Conservation (phyloP, 2,797 vertebrate species). For the Lagodon rhomboides region DNA sequence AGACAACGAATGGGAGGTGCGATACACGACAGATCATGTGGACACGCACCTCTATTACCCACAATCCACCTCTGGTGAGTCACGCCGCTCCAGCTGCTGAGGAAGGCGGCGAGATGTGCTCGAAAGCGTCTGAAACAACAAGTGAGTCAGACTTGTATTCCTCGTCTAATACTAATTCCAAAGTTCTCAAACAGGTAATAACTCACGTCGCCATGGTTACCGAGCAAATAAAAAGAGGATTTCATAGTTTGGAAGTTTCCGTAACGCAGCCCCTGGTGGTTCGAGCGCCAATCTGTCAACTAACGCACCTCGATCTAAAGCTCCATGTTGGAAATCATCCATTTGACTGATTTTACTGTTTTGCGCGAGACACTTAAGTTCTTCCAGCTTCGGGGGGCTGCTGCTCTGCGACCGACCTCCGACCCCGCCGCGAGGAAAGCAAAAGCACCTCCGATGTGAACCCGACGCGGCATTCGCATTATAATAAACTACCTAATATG, state of each 20-base stretch:
- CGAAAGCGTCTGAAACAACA: neutral
- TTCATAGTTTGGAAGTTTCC: constrained; percentile 56
- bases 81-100: neutral
- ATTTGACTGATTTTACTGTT: constrained; percentile 28
- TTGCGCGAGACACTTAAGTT: constrained; percentile 33
- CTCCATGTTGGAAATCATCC: constrained; percentile 56
- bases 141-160: constrained; percentile 1
- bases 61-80: no score
- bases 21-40: no score
- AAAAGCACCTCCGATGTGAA: neutral
- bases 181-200: constrained; percentile 59
- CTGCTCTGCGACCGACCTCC: constrained; percentile 38
- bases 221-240: constrained; percentile 69
- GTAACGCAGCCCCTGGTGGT: constrained; percentile 67
- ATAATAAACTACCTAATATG: constrained; percentile 31
- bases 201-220: constrained; percentile 53
- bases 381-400: neutral
- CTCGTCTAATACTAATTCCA: constrained; percentile 30
- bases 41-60: no score
- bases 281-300: constrained; percentile 69
- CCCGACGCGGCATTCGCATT: constrained; percentile 2
- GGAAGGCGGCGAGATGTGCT: neutral
- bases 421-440: constrained; percentile 19
- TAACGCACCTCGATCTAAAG: constrained; percentile 64
- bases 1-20: no score